A percentile compares a stretch with the other conserved stretches of the same genome.
These are phyloP conservation scores for Cryptophagus acutangulus DNA, from an alignment of 2,888 invertebrate species.

Conservation along the genomic window DNA sequence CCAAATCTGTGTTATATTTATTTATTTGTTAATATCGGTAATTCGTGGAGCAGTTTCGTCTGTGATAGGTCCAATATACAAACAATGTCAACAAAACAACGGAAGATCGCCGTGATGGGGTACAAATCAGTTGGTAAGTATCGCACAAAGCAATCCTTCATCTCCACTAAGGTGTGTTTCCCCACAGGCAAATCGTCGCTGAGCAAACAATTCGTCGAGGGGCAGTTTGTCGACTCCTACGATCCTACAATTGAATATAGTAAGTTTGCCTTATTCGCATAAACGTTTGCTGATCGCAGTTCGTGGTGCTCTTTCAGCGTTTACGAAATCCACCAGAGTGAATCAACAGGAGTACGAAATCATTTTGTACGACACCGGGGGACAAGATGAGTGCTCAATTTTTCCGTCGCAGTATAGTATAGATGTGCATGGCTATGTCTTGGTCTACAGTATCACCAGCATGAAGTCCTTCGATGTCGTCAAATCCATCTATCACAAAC, in stretches of 20 bases:
- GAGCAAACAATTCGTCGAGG: constrained; percentile 97
- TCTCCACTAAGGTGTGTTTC: constrained; percentile 17
- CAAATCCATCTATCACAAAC: constrained; percentile 92
- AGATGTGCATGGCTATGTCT: constrained; percentile 96
- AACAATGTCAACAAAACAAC: constrained; percentile 47
- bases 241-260: constrained; percentile 99
- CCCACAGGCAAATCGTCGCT: constrained; percentile 98
- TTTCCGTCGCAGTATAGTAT: constrained; percentile 95
- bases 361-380: constrained; percentile 96
- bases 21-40: too few species aligned
- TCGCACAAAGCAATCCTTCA: too few species aligned
- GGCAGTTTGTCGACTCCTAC: constrained; percentile 96
- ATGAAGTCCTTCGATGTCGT: constrained; percentile 95
- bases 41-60: too few species aligned
- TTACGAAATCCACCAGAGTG: constrained; percentile 82
- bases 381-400: constrained; percentile 98
- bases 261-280: constrained; percentile 52
- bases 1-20: too few species aligned
- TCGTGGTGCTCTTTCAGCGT: constrained; percentile 50
- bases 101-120: constrained; percentile 49
- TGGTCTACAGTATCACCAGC: constrained; percentile 96
- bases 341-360: constrained; percentile 93
- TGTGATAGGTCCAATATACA: too few species aligned
- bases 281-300: neutral
- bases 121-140: constrained; percentile 48